Evolutionary conservation across 2,797 vertebrate genomes (phyloP), one percentile per base, ranked within the genome.

Genomic region (Otus scops): DNA sequence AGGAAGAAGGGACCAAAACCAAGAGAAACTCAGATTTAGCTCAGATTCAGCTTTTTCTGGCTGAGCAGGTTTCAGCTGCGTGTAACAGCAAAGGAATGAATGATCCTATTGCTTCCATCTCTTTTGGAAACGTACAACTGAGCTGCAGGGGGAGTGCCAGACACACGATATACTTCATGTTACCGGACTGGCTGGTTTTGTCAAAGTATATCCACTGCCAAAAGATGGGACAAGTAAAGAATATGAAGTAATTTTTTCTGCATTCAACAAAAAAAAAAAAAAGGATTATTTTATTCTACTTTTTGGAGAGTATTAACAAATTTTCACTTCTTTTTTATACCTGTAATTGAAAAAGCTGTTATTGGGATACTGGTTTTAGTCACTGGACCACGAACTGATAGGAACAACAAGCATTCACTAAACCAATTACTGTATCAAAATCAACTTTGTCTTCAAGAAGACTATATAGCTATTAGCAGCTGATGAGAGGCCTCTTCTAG

Each of bases 131-230:
- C 19, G 39, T 2, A 1, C 19, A 69, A 7, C 22, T 73, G 82
- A 84, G 77, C 91, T 92, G 88, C 91, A 96, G 92, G 76, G 96
- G 95, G 94, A 96, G 94, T 54, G 59, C 92, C 63, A 93, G 65
- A 67, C 57, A 83, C 57, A 86, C 0, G 1, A 68, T 13, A 88
- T 0, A 45, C 47, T 32, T 54, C 38, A 4, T 1, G 2, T 18
- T 36, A 13, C 12, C 1, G n/a, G 48, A 27, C 38, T 11, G 32
- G 5, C 15, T 38, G 41, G 32, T 48, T 67, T 64, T 47, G 19
- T 61, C 67, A 26, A 61, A 73, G 36, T 26, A 6, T 5, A n/a
- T 24, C 19, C 22, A 12, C 19, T 27, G 32, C 34, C 65, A 75
- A 21, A 92, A 54, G 32, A 68, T 3, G 23, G 60, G 19, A 43